Evolutionary conservation across 1,140 invertebrate genomes (phyloP).

Genomic region (Amyelois transitella): DNA sequence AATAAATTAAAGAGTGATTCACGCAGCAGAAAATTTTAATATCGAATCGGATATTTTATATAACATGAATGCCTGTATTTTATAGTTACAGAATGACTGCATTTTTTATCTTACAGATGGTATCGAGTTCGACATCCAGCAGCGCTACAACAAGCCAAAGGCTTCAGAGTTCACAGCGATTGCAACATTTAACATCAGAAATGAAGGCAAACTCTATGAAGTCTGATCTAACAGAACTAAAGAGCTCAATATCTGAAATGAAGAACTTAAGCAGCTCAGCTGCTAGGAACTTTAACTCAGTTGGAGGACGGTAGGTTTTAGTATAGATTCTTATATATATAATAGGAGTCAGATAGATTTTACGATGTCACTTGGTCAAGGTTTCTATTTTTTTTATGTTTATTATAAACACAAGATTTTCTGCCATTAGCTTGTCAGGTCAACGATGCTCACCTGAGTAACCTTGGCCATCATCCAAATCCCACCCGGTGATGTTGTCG

Average conservation of each 20-base stretch:
- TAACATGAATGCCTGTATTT: no score
- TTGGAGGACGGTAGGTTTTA: slow-evolving; percentile 63
- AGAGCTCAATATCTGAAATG: slow-evolving; percentile 86
- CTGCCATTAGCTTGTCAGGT: slow-evolving; percentile 25
- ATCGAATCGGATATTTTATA: no score
- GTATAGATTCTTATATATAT: slow-evolving; percentile 2
- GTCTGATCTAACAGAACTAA: slow-evolving; percentile 83
- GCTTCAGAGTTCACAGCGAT: slow-evolving; percentile 69
- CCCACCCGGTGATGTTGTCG: slow-evolving; percentile 50
- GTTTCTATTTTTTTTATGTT: not conserved
- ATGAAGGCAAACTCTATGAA: slow-evolving; percentile 82
- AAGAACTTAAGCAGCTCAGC: slow-evolving; percentile 76
- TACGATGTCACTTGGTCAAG: not conserved
- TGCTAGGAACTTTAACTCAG: slow-evolving; percentile 59
- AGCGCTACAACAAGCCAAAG: slow-evolving; percentile 76
- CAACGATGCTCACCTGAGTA: slow-evolving; percentile 61
- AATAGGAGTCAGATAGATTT: not conserved
- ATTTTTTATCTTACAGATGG: slow-evolving; percentile 55
- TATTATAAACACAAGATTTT: slow-evolving; percentile 14
- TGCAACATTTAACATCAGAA: slow-evolving; percentile 73
- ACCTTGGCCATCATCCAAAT: slow-evolving; percentile 65
- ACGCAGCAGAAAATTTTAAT: no score
- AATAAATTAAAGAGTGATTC: no score
- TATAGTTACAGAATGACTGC: not conserved
- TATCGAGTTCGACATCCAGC: slow-evolving; percentile 75